A percentile compares a stretch with the other conserved stretches of the same genome.
Conservation (phyloP, 2,888 invertebrate genomes). For the Perithous albicinctus region DNA sequence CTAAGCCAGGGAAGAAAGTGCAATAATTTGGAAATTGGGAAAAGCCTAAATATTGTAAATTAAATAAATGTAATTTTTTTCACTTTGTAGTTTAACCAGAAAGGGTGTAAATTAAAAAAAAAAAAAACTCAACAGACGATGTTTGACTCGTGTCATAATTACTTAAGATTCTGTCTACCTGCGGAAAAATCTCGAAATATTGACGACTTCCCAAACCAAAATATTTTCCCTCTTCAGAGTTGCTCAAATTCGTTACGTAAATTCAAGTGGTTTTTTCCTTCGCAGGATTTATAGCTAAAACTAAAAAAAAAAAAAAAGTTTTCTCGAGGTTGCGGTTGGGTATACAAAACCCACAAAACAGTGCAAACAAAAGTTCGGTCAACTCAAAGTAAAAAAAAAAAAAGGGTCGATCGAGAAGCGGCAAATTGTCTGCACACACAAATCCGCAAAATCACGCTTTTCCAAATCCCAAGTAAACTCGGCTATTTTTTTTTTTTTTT, state of each 20-base stretch:
- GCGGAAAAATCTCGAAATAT: not conserved
- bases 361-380: conserved; percentile 16
- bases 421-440: conserved; percentile 48
- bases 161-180: not conserved
- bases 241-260: not conserved
- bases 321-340: not conserved
- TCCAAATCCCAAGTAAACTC: too few relatives aligned
- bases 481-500: conserved; percentile 11
- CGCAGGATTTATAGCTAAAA: not conserved
- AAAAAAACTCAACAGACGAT: too few relatives aligned
- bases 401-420: conserved; percentile 62
- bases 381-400: conserved; percentile 57
- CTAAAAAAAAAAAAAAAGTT: too few relatives aligned
- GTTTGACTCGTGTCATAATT: too few relatives aligned
- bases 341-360: conserved; percentile 12
- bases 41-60: too few relatives aligned
- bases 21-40: too few relatives aligned
- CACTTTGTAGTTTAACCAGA: too few relatives aligned
- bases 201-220: not conserved
- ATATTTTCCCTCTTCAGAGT: not conserved
- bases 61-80: too few relatives aligned
- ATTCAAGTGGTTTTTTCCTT: not conserved
- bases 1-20: too few relatives aligned
- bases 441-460: conserved; percentile 75
- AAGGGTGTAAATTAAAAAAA: too few relatives aligned